Conservation (phyloP, 2,888 invertebrate species). For the Cotesia congregata region DNA sequence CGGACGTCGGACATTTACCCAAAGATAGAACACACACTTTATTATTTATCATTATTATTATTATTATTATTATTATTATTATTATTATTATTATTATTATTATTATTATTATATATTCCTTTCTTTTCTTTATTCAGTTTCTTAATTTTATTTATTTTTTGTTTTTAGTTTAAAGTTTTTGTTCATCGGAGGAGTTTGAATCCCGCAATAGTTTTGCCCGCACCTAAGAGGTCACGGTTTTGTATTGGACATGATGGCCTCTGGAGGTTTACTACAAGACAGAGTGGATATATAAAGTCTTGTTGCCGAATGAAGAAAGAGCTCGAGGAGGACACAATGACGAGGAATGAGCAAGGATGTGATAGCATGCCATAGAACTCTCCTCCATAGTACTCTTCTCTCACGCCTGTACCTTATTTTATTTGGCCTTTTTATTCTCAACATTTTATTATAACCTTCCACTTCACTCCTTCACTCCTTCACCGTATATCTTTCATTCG, state of each 20-base stretch:
- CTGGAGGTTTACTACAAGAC: constrained; percentile 36
- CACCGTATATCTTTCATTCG: constrained; percentile 26
- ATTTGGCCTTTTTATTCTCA: constrained; percentile 18
- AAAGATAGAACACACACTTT: constrained; percentile 44
- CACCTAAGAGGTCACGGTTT: constrained; percentile 44
- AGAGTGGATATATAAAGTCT: no score
- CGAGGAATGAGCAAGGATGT: neutral
- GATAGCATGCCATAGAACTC: constrained; percentile 23
- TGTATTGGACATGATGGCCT: constrained; percentile 43
- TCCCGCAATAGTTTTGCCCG: constrained; percentile 32
- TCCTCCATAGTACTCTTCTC: constrained; percentile 36
- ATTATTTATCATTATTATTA: constrained; percentile 37
- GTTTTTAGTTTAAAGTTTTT: constrained; percentile 28
- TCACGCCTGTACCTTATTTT: constrained; percentile 27
- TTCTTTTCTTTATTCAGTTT: neutral
- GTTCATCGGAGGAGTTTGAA: constrained; percentile 14
- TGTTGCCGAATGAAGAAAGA: constrained; percentile 35
- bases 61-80: no score
- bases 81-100: constrained; percentile 3
- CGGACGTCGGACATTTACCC: constrained; percentile 43
- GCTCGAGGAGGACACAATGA: constrained; percentile 29
- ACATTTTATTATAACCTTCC: constrained; percentile 28
- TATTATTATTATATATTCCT: neutral
- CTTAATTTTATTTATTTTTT: neutral
- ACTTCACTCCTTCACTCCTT: constrained; percentile 26